Evolutionary conservation across 2,888 invertebrate genomes (phyloP).

Genomic region (Drosophila paracracens): DNA sequence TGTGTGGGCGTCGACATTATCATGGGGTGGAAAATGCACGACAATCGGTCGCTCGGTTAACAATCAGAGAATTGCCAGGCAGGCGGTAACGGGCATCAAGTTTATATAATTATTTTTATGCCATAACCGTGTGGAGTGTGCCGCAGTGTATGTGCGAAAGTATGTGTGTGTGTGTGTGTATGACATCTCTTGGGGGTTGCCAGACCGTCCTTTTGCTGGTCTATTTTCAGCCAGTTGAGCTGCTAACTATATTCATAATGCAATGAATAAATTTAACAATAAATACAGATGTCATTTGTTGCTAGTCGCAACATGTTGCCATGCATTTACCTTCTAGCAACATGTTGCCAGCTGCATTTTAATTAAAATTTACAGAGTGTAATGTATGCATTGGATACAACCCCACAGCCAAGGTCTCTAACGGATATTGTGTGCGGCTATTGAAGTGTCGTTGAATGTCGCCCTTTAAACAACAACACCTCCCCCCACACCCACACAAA

Average conservation of each 20-base stretch:
- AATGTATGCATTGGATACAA: constrained; percentile 43
- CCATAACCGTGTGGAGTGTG: constrained; percentile 55
- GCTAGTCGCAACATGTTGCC: constrained; percentile 36
- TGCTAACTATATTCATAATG: constrained; percentile 62
- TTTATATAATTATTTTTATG: constrained; percentile 80
- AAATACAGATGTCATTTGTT: constrained; percentile 48
- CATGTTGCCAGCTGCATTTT: constrained; percentile 60
- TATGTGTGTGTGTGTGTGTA: constrained; percentile 30
- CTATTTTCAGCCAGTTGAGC: constrained; percentile 44
- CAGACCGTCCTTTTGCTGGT: background rate
- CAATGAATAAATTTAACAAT: constrained; percentile 69
- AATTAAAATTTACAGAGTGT: constrained; percentile 62
- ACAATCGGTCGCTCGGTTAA: constrained; percentile 38
- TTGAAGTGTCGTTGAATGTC: constrained; percentile 68
- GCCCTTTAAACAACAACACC: constrained; percentile 4
- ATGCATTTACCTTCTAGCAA: background rate
- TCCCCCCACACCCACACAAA: background rate
- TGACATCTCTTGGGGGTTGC: constrained; percentile 46
- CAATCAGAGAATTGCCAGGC: constrained; percentile 69
- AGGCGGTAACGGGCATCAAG: constrained; percentile 68
- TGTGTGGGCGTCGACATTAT: constrained; percentile 68
- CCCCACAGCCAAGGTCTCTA: constrained; percentile 17
- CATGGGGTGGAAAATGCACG: constrained; percentile 71
- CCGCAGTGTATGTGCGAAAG: constrained; percentile 21
- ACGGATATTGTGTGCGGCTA: constrained; percentile 73